Percentiles rank a stretch among this genome's conserved stretches.
Conservation (phyloP, 2,797 vertebrate species). For the Discoglossus pictus region DNA sequence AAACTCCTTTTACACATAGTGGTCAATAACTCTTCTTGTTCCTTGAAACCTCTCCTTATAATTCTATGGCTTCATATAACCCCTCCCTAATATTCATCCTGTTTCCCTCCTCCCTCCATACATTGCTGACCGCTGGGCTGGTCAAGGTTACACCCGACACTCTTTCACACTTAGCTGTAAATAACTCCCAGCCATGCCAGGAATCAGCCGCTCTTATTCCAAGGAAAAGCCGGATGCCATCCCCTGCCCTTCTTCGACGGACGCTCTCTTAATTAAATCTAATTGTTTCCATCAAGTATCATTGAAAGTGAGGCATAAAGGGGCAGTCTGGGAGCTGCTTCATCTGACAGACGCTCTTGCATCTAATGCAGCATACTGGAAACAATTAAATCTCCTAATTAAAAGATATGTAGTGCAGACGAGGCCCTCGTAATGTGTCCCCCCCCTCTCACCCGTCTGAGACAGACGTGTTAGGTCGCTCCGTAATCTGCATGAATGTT, state of each 20-base stretch:
- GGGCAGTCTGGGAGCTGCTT: slow-evolving; percentile 38
- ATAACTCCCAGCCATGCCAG: slow-evolving; percentile 17
- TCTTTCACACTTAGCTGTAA: slow-evolving; percentile 8
- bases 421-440: slow-evolving; percentile 19
- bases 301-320: slow-evolving; percentile 46
- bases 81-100: not conserved
- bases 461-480: slow-evolving; percentile 36
- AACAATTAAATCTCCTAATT: slow-evolving; percentile 47
- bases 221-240: slow-evolving; percentile 28
- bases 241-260: slow-evolving; percentile 43
- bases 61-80: too few species aligned
- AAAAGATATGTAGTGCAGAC: slow-evolving; percentile 46
- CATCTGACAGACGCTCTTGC: slow-evolving; percentile 37
- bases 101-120: not conserved
- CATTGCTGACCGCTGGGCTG: not conserved
- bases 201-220: slow-evolving; percentile 21
- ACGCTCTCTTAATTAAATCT: slow-evolving; percentile 45
- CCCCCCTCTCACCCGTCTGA: slow-evolving; percentile 10
- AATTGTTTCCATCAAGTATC: slow-evolving; percentile 50
- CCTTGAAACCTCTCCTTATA: too few species aligned
- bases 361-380: slow-evolving; percentile 39
- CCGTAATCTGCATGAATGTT: slow-evolving; percentile 37
- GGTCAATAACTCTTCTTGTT: too few species aligned
- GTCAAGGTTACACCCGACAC: not conserved
- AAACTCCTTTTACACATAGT: too few species aligned